Base-by-base conservation (phyloP, 2,113 vertebrate genomes). In the Malurus elegans region DNA sequence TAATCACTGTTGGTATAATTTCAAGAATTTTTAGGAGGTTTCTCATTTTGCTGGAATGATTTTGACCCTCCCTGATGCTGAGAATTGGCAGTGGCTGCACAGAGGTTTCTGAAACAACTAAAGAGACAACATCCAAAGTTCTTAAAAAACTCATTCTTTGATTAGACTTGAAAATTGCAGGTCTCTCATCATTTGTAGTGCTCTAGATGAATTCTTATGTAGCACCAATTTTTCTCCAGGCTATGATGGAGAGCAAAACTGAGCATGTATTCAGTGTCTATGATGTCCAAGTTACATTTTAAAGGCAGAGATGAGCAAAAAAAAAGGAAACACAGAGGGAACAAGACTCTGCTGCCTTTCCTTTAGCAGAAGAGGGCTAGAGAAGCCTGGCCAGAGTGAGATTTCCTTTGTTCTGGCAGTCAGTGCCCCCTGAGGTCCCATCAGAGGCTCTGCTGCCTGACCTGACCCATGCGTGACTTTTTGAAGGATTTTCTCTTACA, bases 381-480 rank as follows among this genome's bases (percentile, higher is more conserved):
- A 25, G 42, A 53, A 54, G 47, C 31, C 25, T 44, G 62, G 16
- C 9, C 44, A 44, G 26, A 1, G 38, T 31, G 42, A 61, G 32
- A 65, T 8, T 8, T 18, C 69, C 13, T 60, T 42, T 84, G 10
- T 34, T 47, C 69, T 67, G 36, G 16, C 32, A 91, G 48, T 18
- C 2, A 1, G 19, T 9, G 50, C 50, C 67, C 47, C 69, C 51
- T 29, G 32, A 44, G 54, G 16, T 23, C 26, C 13, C 11, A 4
- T 1, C 71, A 50, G 62, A 65, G 75, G 1, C 11, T 81, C 9
- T 44, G 32, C 21, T 50, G 25, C 16, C 32, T 67, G 34, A 29
- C 38, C 45, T 20, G 48, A 65, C 40, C 28, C 18, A 2, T 2
- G 20, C 1, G 3, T 1, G 48, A 8, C 0, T 70, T 81, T 64